Evolutionary conservation across 2,888 invertebrate genomes (phyloP).

Genomic region (Bursaphelenchus okinawaensis): DNA sequence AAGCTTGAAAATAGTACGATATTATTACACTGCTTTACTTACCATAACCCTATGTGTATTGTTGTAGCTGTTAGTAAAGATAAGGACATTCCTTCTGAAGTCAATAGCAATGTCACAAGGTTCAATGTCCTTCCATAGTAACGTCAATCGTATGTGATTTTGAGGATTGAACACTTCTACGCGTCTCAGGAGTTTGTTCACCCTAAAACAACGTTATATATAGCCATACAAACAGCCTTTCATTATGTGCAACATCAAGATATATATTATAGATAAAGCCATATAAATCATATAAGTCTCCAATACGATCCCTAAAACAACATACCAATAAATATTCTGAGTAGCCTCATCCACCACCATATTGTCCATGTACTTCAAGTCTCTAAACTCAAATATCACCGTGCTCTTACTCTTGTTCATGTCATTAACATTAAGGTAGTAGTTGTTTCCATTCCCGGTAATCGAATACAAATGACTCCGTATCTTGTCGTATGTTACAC

Average conservation of each 20-base stretch:
- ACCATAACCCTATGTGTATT: conserved; percentile 6
- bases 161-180: conserved; percentile 21
- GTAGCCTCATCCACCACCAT: not conserved
- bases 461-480: not conserved
- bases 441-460: not conserved
- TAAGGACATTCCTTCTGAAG: conserved; percentile 8
- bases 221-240: too few species aligned
- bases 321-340: not conserved
- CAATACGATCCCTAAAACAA: too few species aligned
- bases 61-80: conserved; percentile 20
- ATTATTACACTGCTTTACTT: too few species aligned
- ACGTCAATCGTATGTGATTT: conserved; percentile 13
- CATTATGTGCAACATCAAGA: too few species aligned
- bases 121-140: conserved; percentile 22
- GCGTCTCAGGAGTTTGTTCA: conserved; percentile 19
- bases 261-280: too few species aligned
- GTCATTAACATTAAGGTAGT: not conserved
- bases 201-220: conserved; percentile 14
- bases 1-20: too few species aligned
- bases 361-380: not conserved
- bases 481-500: not conserved
- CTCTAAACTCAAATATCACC: not conserved
- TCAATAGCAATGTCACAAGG: conserved; percentile 25
- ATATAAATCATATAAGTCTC: too few species aligned
- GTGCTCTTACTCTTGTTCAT: not conserved